A percentile compares a stretch with the other conserved stretches of the same genome.
Evolutionary conservation across 2,113 vertebrate genomes (phyloP).

Genomic region (Bagarius yarrelli): DNA sequence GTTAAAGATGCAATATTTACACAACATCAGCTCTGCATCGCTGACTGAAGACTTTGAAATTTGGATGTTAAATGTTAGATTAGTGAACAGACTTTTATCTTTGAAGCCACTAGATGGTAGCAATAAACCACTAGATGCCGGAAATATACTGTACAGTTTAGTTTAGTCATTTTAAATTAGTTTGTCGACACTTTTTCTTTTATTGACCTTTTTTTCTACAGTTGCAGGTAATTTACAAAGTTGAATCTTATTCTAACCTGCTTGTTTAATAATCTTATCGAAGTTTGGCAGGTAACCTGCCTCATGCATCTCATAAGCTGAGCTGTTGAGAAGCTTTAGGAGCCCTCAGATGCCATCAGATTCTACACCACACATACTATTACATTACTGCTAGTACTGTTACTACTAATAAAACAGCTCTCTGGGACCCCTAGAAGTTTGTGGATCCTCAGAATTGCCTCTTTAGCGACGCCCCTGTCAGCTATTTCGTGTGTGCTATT

Average conservation of each 20-base stretch:
- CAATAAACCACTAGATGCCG: slow-evolving; percentile 43
- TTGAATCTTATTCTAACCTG: neutral
- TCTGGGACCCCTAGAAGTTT: too few relatives aligned
- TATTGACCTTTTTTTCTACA: neutral
- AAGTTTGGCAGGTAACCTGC: neutral
- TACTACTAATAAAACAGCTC: too few relatives aligned
- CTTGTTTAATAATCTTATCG: neutral
- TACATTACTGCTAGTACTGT: too few relatives aligned
- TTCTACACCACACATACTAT: too few relatives aligned
- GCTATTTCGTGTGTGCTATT: neutral
- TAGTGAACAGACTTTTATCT: neutral
- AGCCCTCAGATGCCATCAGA: too few relatives aligned
- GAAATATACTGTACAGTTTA: slow-evolving; percentile 15
- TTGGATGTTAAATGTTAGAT: neutral
- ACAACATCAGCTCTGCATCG: neutral
- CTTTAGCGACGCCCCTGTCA: too few relatives aligned
- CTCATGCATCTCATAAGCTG: neutral
- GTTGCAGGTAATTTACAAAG: neutral
- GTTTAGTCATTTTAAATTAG: neutral
- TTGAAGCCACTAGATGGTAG: slow-evolving; percentile 47
- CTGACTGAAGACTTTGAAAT: neutral
- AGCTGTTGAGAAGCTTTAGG: neutral
- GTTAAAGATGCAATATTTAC: neutral
- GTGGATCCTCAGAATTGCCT: too few relatives aligned
- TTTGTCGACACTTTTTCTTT: neutral